phyloP scores from a whole-genome alignment of 1,140 invertebrate genomes.

The Drosophila tropicalis region DNA sequence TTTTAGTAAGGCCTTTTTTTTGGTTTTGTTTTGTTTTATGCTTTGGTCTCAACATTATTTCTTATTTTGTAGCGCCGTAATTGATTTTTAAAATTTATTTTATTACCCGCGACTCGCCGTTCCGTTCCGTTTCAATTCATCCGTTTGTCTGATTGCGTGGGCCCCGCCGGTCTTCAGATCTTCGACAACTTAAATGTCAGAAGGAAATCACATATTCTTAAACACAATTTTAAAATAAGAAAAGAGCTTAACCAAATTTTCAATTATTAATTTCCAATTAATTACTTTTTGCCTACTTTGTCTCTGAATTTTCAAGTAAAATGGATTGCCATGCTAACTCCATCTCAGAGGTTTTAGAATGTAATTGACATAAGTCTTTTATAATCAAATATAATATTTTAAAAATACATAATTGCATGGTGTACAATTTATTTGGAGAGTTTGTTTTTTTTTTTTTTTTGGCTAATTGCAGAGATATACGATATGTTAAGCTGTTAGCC shows the following conservation, averaged over 20 bases:
- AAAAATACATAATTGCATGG: background rate
- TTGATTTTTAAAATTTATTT: conserved; percentile 12
- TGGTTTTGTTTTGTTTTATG: conserved; percentile 16
- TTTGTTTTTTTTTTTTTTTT: background rate
- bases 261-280: background rate
- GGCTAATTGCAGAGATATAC: background rate
- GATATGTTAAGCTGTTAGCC: background rate
- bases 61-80: conserved; percentile 8
- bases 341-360: no score
- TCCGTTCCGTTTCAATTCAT: background rate
- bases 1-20: conserved; percentile 1
- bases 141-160: background rate
- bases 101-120: conserved; percentile 5
- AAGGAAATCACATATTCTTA: background rate
- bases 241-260: background rate
- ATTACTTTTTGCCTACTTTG: background rate
- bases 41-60: conserved; percentile 5
- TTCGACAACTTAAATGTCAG: background rate
- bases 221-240: background rate
- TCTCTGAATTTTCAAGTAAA: background rate
- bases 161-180: background rate
- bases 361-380: no score
- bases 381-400: background rate
- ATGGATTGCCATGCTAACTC: no score
- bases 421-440: background rate